Conservation (phyloP, 2,113 vertebrate species). For the Callospermophilus lateralis region DNA sequence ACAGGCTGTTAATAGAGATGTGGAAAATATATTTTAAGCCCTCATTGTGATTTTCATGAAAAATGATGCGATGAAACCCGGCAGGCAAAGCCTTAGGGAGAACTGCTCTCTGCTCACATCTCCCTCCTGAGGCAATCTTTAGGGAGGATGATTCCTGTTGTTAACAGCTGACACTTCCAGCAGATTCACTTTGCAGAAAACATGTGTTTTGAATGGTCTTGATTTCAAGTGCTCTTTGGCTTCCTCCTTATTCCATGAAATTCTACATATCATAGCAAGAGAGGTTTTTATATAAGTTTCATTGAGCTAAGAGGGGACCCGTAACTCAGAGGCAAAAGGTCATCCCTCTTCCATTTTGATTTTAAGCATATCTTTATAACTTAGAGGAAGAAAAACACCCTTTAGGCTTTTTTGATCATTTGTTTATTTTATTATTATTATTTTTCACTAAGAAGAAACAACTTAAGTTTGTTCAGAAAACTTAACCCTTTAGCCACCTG, state of each 20-base stretch:
- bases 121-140: slow-evolving; percentile 53
- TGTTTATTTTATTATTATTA: background rate
- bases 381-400: background rate
- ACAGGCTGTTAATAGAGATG: slow-evolving; percentile 70
- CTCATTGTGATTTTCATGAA: slow-evolving; percentile 71
- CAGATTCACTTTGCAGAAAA: slow-evolving; percentile 38
- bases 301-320: background rate
- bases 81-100: slow-evolving; percentile 67
- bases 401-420: background rate
- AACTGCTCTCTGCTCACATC: background rate
- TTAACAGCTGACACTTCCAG: slow-evolving; percentile 33
- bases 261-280: slow-evolving; percentile 27
- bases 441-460: slow-evolving; percentile 36
- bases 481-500: slow-evolving; percentile 16
- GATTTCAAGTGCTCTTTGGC: slow-evolving; percentile 38
- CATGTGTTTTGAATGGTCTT: background rate
- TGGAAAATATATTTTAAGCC: slow-evolving; percentile 62
- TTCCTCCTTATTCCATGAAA: background rate
- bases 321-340: background rate
- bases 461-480: slow-evolving; percentile 36
- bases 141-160: slow-evolving; percentile 4
- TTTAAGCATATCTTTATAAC: slow-evolving; percentile 2
- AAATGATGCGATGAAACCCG: slow-evolving; percentile 1
- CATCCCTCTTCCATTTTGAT: background rate
- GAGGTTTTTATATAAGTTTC: background rate